These are phyloP conservation scores for Brachyistius frenatus DNA, from an alignment of 2,113 vertebrate species.

Conservation along the genomic window DNA sequence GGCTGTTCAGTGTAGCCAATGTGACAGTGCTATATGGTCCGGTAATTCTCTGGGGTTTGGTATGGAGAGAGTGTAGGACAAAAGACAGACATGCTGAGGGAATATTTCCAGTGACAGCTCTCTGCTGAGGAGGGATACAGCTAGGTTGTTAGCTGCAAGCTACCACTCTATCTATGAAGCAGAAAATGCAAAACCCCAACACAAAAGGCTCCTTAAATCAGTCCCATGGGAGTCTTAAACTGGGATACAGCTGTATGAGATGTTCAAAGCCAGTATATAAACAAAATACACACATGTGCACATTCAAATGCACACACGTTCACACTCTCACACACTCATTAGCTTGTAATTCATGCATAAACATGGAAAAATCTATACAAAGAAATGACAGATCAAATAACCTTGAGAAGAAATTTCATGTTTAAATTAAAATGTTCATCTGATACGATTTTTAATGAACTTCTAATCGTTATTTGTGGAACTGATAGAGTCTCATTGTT, in stretches of 20 bases:
- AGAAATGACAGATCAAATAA: slow-evolving; percentile 11
- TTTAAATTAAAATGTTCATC: slow-evolving; percentile 21
- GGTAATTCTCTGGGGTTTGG: slow-evolving; percentile 48
- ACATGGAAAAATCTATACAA: slow-evolving; percentile 5
- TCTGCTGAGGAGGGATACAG: slow-evolving; percentile 33
- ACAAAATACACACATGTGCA: slow-evolving; percentile 21
- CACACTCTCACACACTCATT: background rate
- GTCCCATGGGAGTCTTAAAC: slow-evolving; percentile 48
- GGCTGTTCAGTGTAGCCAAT: slow-evolving; percentile 50
- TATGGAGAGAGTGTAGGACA: slow-evolving; percentile 40
- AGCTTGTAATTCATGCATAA: slow-evolving; percentile 19
- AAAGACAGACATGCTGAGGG: slow-evolving; percentile 29
- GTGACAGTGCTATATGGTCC: slow-evolving; percentile 61
- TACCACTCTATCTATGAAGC: slow-evolving; percentile 36
- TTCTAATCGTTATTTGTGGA: slow-evolving; percentile 56
- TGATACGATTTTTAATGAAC: slow-evolving; percentile 58
- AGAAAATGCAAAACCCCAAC: slow-evolving; percentile 58
- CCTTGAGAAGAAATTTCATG: slow-evolving; percentile 24
- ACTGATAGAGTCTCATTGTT: slow-evolving; percentile 30
- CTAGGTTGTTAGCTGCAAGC: slow-evolving; percentile 27
- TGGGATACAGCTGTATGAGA: slow-evolving; percentile 42
- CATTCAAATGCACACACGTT: background rate
- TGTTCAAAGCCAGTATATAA: slow-evolving; percentile 13
- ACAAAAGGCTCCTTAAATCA: slow-evolving; percentile 61
- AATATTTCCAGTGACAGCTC: slow-evolving; percentile 62